Evolutionary conservation across 2,797 vertebrate genomes (phyloP).

Genomic region (Etheostoma nigrum): DNA sequence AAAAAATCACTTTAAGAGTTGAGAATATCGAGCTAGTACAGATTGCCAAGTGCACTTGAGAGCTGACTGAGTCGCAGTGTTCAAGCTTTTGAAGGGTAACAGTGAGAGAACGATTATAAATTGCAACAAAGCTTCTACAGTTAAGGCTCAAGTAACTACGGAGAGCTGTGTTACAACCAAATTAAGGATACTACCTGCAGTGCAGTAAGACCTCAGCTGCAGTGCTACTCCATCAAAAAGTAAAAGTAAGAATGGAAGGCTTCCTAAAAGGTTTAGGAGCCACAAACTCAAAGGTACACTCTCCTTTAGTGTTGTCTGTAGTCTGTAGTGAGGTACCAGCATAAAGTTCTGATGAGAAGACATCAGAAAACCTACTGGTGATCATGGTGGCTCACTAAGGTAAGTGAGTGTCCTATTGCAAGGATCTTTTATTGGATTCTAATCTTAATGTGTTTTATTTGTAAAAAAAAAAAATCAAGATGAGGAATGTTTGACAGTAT

Average conservation of each 20-base stretch:
- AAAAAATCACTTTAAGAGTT: conserved; percentile 1
- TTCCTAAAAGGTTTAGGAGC: neutral
- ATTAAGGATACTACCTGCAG: conserved; percentile 17
- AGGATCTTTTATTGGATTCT: conserved; percentile 1
- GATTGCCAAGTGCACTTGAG: conserved; percentile 33
- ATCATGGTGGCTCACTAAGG: neutral
- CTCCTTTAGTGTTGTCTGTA: neutral
- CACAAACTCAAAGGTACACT: conserved; percentile 6
- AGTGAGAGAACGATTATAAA: conserved; percentile 18
- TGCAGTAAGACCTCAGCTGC: conserved; percentile 22
- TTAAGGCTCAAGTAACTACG: neutral
- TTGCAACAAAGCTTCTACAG: neutral
- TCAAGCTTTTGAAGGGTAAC: conserved; percentile 13
- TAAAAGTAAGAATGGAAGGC: conserved; percentile 14
- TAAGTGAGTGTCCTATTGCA: neutral
- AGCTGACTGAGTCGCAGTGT: conserved; percentile 17
- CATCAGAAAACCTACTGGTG: conserved; percentile 2
- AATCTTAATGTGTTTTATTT: neutral
- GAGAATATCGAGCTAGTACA: conserved; percentile 23
- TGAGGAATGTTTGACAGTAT: neutral
- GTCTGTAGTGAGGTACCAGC: conserved; percentile 1
- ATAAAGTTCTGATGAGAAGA: conserved; percentile 4
- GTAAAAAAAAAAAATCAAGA: neutral
- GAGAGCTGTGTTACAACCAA: conserved; percentile 5
- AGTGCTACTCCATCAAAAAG: conserved; percentile 28